Evolutionary conservation across 2,113 vertebrate species (phyloP).

Genomic region (Notiomystis cincta): DNA sequence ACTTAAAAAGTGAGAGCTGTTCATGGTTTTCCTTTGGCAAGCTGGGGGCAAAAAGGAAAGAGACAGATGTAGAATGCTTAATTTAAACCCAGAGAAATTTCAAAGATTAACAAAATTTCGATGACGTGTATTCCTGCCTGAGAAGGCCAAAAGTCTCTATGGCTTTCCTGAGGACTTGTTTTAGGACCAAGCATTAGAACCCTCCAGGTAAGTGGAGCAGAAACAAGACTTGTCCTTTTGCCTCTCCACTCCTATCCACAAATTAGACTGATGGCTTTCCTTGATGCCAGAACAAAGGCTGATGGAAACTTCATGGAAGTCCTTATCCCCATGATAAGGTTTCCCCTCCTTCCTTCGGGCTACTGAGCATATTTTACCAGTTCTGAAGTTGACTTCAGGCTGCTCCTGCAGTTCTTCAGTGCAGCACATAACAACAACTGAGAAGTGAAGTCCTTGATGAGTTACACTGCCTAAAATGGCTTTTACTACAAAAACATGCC

Average conservation of each 20-base stretch:
- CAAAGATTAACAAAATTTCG: neutral
- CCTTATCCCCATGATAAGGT: neutral
- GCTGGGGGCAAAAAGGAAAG: neutral
- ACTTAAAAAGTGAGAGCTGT: neutral
- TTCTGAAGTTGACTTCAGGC: neutral
- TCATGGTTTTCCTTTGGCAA: neutral
- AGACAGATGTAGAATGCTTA: neutral
- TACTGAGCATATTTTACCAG: neutral
- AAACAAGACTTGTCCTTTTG: neutral
- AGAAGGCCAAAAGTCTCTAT: neutral
- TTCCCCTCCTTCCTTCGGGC: neutral
- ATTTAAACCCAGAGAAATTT: neutral
- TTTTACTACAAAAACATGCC: neutral
- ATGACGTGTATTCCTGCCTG: neutral
- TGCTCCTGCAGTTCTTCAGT: neutral
- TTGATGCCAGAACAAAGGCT: neutral
- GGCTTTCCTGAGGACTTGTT: neutral
- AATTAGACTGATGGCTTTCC: neutral
- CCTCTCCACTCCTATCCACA: fast-evolving
- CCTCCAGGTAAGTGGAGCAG: neutral
- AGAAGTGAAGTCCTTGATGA: neutral
- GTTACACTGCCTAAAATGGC: neutral
- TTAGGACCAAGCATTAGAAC: neutral
- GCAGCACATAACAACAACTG: neutral
- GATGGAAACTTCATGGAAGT: neutral